Evolutionary conservation across 2,888 invertebrate species (phyloP).

Genomic region (Galerucella pusilla): DNA sequence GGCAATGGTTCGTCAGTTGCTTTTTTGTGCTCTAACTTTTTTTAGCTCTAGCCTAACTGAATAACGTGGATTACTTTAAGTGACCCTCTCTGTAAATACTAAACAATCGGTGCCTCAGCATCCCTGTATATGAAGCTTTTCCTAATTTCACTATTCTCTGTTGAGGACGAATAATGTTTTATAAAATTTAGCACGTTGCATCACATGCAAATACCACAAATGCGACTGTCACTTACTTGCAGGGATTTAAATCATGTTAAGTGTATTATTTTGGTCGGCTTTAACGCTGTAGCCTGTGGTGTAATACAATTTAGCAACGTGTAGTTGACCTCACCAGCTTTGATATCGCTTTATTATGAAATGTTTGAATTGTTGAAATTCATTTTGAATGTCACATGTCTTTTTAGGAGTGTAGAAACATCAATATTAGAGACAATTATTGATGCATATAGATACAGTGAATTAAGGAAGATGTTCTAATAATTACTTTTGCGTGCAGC

Average conservation of each 20-base stretch:
- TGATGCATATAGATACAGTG: neutral
- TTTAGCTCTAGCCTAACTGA: too few relatives aligned
- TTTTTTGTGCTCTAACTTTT: too few relatives aligned
- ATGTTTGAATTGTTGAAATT: slow-evolving; percentile 12
- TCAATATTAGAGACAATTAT: neutral
- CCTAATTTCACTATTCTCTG: slow-evolving; percentile 19
- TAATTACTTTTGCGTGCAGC: neutral
- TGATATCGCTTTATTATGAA: slow-evolving; percentile 15
- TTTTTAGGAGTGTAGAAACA: neutral
- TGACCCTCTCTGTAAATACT: too few relatives aligned
- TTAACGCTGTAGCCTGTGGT: slow-evolving; percentile 40
- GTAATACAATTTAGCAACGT: slow-evolving; percentile 43
- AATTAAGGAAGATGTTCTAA: too few relatives aligned
- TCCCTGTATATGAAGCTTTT: neutral
- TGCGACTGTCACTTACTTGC: slow-evolving; percentile 44
- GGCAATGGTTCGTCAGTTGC: too few relatives aligned
- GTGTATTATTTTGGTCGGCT: slow-evolving; percentile 43
- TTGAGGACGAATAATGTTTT: slow-evolving; percentile 39
- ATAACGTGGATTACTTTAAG: too few relatives aligned
- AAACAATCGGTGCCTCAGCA: too few relatives aligned
- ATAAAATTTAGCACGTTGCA: slow-evolving; percentile 39
- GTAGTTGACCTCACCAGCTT: slow-evolving; percentile 42
- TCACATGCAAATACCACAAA: slow-evolving; percentile 45
- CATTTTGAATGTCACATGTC: too few relatives aligned
- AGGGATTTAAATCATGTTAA: slow-evolving; percentile 45